Evolutionary conservation across 2,113 vertebrate species (phyloP).

Genomic region (Mesitornis unicolor): DNA sequence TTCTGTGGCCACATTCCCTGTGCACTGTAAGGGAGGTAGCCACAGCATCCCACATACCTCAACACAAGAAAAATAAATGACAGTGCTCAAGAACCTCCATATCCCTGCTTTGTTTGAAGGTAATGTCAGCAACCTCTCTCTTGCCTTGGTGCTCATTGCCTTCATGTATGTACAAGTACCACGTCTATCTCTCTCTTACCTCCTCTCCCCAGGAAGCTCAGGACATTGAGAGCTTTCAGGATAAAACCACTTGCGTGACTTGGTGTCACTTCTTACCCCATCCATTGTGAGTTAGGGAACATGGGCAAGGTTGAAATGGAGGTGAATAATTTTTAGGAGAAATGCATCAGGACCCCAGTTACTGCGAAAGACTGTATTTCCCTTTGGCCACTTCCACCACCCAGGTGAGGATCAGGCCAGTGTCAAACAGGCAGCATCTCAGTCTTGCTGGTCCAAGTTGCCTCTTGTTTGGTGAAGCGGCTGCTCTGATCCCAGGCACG

Average conservation of each 20-base stretch:
- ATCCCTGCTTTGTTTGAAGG: background rate
- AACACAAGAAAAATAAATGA: background rate
- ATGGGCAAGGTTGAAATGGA: background rate
- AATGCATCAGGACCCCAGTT: background rate
- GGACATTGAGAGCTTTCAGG: background rate
- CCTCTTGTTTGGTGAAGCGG: background rate
- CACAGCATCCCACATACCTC: background rate
- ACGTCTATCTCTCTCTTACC: background rate
- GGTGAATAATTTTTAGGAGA: background rate
- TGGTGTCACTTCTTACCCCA: background rate
- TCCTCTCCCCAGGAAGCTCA: background rate
- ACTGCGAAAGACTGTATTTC: accelerated
- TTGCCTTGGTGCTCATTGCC: background rate
- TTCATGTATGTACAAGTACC: accelerated
- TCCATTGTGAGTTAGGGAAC: background rate
- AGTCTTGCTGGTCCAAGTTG: background rate
- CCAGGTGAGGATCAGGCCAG: accelerated
- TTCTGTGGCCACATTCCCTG: background rate
- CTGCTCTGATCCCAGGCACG: background rate
- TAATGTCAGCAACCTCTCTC: background rate
- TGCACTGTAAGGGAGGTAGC: background rate
- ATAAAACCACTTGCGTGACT: background rate
- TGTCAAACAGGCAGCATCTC: background rate
- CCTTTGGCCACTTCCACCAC: accelerated
- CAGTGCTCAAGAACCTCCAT: background rate